phyloP scores from a whole-genome alignment of 2,888 invertebrate genomes.

The Plebejus melissa region DNA sequence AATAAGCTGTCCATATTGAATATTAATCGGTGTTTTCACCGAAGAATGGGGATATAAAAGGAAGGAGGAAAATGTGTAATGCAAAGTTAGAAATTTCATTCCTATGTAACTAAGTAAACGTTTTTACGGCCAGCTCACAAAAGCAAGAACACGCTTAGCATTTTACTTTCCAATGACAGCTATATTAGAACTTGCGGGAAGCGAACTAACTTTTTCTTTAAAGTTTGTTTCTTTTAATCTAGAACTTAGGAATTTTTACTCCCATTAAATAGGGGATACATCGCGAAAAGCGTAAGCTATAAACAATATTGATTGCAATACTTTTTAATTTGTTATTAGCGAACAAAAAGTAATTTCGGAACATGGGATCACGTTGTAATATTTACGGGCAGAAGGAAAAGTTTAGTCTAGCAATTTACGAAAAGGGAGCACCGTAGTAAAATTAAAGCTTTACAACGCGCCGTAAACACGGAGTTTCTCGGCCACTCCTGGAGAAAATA shows the following conservation, averaged over 20 bases:
- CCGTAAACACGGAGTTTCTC: constrained; percentile 9
- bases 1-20: constrained; percentile 76
- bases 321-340: not conserved
- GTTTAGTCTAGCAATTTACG: constrained; percentile 18
- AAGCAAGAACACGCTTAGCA: constrained; percentile 67
- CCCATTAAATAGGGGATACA: not conserved
- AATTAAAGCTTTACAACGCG: constrained; percentile 17
- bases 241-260: not conserved
- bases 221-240: not conserved
- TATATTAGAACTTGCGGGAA: constrained; percentile 52
- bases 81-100: constrained; percentile 77
- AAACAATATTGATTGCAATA: not conserved
- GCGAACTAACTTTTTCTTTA: constrained; percentile 41
- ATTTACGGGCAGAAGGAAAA: constrained; percentile 10
- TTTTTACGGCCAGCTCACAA: constrained; percentile 57
- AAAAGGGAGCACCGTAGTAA: constrained; percentile 12
- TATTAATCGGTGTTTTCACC: constrained; percentile 76
- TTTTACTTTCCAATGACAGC: constrained; percentile 57
- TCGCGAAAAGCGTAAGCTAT: not conserved
- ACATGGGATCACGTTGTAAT: constrained; percentile 14
- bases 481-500: constrained; percentile 46
- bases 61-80: constrained; percentile 76
- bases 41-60: constrained; percentile 69
- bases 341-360: constrained; percentile 18
- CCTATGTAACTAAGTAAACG: constrained; percentile 72